Base-by-base conservation (phyloP, 2,888 invertebrate genomes). In the Bombylius major region DNA sequence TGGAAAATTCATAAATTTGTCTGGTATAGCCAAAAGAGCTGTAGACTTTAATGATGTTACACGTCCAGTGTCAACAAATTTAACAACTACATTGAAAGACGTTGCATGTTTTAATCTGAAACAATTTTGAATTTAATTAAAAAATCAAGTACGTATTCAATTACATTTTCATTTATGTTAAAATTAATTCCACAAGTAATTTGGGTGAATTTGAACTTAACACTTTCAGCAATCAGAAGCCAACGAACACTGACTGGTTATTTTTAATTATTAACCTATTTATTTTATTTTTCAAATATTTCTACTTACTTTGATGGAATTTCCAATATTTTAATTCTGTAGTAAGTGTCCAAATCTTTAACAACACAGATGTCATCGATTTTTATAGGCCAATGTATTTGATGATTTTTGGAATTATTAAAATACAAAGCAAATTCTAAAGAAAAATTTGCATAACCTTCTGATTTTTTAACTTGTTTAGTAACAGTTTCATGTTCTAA, bases 51-150 rank as follows among this genome's bases (percentile, higher is more conserved):
- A 72, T 13, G 65, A 67, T 50, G 77, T 72, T 4, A 73, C 67
- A 51, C 68, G 72, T 47, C 84, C 84, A 62, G 77, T 78, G 61
- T 87, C 86, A 12, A 86, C 73, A 34, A 82, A 75, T 59, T 78
- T 79, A 4, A 86, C 59, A 23, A 61, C 63, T 5, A 66, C 61
- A 48, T 42, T 42, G 11, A 42, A 42, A 11, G 11, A 11, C 8
- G 1, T 42, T 8, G 36, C 4, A 9, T 36, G 36, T 36, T 23
- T 23, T 23, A 23, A 23, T 23, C 23, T 23, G 3, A 23, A 23
- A 23, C 23, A 23, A 23, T 23, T 23, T 23, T 3, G 1, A 23
- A 23, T 23, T 23, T 23, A 23, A 23, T 23, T 23, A 23, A 23
- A 23, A 23, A 23, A 23, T 23, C 23, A 23, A 23, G 23, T 23